Base-by-base conservation (phyloP, 2,888 invertebrate species). In the Eupithecia inturbata region DNA sequence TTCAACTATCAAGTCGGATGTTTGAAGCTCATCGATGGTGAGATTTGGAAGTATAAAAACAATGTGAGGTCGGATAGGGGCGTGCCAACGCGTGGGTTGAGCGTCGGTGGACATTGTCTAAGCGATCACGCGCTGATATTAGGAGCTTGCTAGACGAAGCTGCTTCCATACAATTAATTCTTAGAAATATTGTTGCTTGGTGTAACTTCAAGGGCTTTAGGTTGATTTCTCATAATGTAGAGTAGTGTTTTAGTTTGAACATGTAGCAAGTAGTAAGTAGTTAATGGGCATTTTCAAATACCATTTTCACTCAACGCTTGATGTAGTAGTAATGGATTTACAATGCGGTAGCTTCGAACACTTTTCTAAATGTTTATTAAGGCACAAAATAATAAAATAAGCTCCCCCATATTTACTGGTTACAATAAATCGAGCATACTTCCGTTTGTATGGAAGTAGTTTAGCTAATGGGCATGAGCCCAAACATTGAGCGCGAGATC, bases 81-180 rank as follows among this genome's bases (percentile, higher is more conserved):
- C 92, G 92, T 91, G 87, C 83, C 87, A 62, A 72, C 70, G 91
- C 89, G 93, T 93, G 89, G 92, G 93, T 88, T 83, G 82, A 80
- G 89, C 90, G 89, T 91, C 90, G 90, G 92, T 92, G 92, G 92
- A 93, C 93, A 93, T 90, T 91, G 92, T 92, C 88, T 85, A 86
- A 87, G 85, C 87, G 88, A 88, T 88, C 86, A 83, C 82, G 80
- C 83, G 80, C 83, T 83, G 91, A 91, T 90, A 89, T 85, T 86
- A 85, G 31, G 31, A 62, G 1, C 12, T 66, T 66, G 22, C n/a
- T 66, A 39, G 66, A 39, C 36, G 16, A 16, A 22, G 22, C 66
- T 22, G 22, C 26, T 26, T 66, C 14, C 66, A 66, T 66, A 66
- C 66, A 66, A 36, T n/a, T 10, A n/a, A n/a, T n/a, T 33, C 31